Evolutionary conservation across 2,113 vertebrate species (phyloP).

Genomic region (Crocuta crocuta): DNA sequence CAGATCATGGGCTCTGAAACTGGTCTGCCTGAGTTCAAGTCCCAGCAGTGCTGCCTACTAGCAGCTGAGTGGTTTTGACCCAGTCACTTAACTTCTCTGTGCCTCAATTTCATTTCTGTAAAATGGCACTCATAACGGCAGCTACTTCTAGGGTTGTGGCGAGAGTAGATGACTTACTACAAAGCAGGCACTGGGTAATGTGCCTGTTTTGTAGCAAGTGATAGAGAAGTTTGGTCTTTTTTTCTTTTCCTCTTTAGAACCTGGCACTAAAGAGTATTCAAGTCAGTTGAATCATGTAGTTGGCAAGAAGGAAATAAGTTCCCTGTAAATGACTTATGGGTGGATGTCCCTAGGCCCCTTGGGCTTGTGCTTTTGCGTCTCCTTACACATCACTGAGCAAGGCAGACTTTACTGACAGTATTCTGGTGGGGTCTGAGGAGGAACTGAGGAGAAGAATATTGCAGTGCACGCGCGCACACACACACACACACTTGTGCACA

Average conservation of each 20-base stretch:
- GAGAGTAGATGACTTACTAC: not conserved
- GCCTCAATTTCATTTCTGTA: not conserved
- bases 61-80: not conserved
- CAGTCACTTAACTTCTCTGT: not conserved
- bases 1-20: not conserved
- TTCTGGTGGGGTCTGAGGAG: not conserved
- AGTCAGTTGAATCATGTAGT: not conserved
- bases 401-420: not conserved
- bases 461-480: rapidly evolving
- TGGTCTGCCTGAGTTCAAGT: not conserved
- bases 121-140: not conserved
- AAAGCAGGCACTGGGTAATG: not conserved
- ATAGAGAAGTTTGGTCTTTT: not conserved
- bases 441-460: rapidly evolving
- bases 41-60: not conserved
- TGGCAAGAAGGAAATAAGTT: not conserved
- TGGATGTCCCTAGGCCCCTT: not conserved
- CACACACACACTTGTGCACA: rapidly evolving
- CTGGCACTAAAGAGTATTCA: not conserved
- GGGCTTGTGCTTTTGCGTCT: not conserved
- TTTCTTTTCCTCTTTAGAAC: not conserved
- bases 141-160: not conserved
- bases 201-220: not conserved
- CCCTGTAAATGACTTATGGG: not conserved
- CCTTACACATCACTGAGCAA: not conserved